Conservation (phyloP, 2,888 invertebrate species). For the Netelia virgata region DNA sequence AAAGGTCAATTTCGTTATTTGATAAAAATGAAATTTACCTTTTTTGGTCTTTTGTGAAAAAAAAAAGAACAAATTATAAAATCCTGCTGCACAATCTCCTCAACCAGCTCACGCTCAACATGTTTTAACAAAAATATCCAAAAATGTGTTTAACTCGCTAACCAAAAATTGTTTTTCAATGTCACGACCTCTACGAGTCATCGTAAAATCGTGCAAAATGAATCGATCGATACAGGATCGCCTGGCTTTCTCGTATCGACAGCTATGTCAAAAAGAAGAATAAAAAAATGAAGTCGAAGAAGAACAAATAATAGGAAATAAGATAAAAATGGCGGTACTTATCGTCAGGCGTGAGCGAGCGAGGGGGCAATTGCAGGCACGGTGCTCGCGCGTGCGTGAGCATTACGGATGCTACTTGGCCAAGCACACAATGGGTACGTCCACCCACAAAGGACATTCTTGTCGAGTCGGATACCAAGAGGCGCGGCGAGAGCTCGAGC, state of each 20-base stretch:
- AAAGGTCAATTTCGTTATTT: too few species aligned
- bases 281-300: background rate
- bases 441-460: constrained; percentile 74
- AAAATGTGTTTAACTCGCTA: too few species aligned
- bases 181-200: too few species aligned
- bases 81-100: too few species aligned
- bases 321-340: constrained; percentile 19
- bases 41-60: too few species aligned
- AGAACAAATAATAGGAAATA: constrained; percentile 19
- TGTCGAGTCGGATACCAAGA: constrained; percentile 71
- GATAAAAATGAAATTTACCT: too few species aligned
- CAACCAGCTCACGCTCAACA: too few species aligned
- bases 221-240: too few species aligned
- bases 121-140: too few species aligned
- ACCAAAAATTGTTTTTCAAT: too few species aligned
- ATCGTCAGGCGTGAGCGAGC: constrained; percentile 50
- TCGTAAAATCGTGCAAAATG: too few species aligned
- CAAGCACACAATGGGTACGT: constrained; percentile 66
- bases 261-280: background rate
- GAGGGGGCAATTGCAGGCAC: constrained; percentile 54
- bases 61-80: too few species aligned
- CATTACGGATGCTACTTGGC: constrained; percentile 68
- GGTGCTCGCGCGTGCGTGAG: constrained; percentile 70
- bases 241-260: background rate
- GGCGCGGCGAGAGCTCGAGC: constrained; percentile 68